Conservation (phyloP, 2,113 vertebrate species). For the Atlantisia rogersi region DNA sequence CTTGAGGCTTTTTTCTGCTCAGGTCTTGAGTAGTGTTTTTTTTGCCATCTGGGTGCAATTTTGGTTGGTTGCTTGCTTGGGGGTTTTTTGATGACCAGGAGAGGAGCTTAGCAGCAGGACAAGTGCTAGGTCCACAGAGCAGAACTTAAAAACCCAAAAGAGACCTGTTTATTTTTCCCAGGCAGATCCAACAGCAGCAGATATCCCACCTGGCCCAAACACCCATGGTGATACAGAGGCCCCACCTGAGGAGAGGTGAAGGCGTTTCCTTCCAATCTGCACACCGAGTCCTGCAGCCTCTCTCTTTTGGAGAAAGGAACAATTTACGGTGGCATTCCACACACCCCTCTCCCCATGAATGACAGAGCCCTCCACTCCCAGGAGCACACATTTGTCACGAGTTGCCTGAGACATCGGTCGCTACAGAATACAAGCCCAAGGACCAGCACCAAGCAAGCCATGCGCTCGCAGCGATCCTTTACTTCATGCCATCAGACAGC, state of each 20-base stretch:
- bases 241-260: neutral
- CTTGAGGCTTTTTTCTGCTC: neutral
- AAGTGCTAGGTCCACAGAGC: neutral
- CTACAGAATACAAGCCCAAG: neutral
- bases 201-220: neutral
- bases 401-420: neutral
- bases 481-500: neutral
- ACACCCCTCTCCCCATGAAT: neutral
- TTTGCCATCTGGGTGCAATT: neutral
- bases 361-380: neutral
- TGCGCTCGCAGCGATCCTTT: neutral
- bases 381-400: neutral
- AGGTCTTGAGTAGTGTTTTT: neutral
- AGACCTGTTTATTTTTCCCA: neutral
- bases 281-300: fast-evolving
- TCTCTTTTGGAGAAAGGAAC: neutral
- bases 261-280: neutral
- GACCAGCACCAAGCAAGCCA: neutral
- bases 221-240: neutral
- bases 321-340: neutral
- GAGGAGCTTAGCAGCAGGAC: neutral
- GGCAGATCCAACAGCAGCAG: neutral
- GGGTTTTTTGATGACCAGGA: neutral
- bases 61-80: neutral
- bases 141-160: neutral